Evolutionary conservation across 2,797 vertebrate genomes (phyloP).

Genomic region (Nyctalus aviator): DNA sequence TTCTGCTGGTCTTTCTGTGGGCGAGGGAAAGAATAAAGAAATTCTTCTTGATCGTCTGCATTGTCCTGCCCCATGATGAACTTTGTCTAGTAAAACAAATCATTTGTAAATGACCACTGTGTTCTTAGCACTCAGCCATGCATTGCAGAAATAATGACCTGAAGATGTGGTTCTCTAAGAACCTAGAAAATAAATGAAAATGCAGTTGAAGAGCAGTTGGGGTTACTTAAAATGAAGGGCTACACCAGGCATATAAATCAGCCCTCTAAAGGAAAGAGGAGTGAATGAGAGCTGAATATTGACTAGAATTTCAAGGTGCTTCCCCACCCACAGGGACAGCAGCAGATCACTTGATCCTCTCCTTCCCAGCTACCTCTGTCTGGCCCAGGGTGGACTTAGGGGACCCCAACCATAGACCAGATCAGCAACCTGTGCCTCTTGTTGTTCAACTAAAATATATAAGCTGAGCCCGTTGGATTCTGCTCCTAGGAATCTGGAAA

Average conservation of each 20-base stretch:
- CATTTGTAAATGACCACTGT: not conserved
- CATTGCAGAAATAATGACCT: not conserved
- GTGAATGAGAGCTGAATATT: not conserved
- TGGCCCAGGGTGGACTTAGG: not conserved
- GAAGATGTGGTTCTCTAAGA: not conserved
- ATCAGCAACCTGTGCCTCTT: not conserved
- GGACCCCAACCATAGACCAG: not conserved
- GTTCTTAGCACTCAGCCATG: not conserved
- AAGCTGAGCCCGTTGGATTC: not conserved
- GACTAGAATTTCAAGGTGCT: not conserved
- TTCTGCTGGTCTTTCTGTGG: not conserved
- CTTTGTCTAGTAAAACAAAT: not conserved
- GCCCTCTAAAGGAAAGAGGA: not conserved
- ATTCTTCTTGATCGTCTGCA: not conserved
- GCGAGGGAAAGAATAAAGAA: not conserved
- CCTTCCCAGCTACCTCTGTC: not conserved
- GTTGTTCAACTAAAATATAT: not conserved
- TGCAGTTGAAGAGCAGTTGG: not conserved
- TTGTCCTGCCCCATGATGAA: not conserved
- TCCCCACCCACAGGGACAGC: not conserved
- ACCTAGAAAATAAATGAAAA: not conserved
- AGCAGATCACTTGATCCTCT: not conserved
- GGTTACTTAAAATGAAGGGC: not conserved
- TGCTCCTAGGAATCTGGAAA: not conserved
- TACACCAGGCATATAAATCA: not conserved